Evolutionary conservation across 2,797 vertebrate genomes (phyloP).

Genomic region (Pachyuromys duprasi): DNA sequence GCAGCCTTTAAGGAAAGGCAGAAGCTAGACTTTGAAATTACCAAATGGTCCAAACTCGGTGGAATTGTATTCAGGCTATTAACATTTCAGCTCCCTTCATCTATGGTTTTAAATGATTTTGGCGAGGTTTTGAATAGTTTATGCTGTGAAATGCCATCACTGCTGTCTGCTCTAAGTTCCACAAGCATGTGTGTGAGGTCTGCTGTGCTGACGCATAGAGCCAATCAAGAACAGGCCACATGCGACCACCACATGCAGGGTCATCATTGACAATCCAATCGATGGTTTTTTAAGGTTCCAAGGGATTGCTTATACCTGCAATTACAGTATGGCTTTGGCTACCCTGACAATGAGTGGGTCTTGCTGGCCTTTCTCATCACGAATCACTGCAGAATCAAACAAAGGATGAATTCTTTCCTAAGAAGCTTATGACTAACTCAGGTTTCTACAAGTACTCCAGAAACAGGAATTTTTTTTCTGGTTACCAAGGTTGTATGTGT

Average conservation of each 20-base stretch:
- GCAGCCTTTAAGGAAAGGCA: conserved; percentile 39
- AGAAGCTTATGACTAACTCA: conserved; percentile 79
- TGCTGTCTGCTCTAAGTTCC: not conserved
- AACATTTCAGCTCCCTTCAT: not conserved
- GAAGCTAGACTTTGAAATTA: conserved; percentile 28
- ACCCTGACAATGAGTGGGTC: not conserved
- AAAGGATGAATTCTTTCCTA: conserved; percentile 79
- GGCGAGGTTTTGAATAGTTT: not conserved
- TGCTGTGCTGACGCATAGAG: not conserved
- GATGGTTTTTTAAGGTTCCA: conserved; percentile 23
- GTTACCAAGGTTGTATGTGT: conserved; percentile 74
- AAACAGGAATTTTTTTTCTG: conserved; percentile 72
- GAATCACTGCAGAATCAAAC: conserved; percentile 70
- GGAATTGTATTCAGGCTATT: not conserved
- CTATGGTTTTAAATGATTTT: conserved; percentile 1
- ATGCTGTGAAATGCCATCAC: conserved; percentile 11
- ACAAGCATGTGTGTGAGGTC: not conserved
- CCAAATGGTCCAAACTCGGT: not conserved
- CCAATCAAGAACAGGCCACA: not conserved
- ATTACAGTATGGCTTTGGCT: not conserved
- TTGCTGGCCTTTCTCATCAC: conserved; percentile 69
- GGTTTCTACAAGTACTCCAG: conserved; percentile 76
- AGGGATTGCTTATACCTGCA: conserved; percentile 14
- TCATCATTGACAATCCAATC: conserved; percentile 42
- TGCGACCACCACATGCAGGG: not conserved